A percentile compares a stretch with the other conserved stretches of the same genome.
Conservation (phyloP, 1,140 invertebrate species). For the Drosophila navojoa region DNA sequence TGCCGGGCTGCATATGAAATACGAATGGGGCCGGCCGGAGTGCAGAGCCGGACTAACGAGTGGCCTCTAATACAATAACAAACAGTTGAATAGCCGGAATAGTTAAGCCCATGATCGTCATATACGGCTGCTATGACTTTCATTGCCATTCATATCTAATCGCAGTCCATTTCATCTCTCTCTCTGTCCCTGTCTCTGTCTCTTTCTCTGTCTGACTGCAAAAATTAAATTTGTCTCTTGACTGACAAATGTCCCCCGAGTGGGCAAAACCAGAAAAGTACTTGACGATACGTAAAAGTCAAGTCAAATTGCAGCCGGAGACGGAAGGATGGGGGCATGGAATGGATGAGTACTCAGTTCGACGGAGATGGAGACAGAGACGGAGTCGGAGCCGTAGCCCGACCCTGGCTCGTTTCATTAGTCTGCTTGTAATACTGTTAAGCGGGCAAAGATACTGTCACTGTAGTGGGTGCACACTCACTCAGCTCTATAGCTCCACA, state of each 20-base stretch:
- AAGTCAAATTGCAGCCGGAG: slow-evolving; percentile 73
- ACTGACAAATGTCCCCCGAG: slow-evolving; percentile 83
- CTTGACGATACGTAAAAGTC: slow-evolving; percentile 83
- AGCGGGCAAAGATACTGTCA: slow-evolving; percentile 82
- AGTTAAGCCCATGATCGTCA: slow-evolving; percentile 41
- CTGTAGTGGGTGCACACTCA: slow-evolving; percentile 63
- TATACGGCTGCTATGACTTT: slow-evolving; percentile 72
- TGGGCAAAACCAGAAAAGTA: slow-evolving; percentile 81
- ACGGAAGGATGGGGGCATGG: background rate
- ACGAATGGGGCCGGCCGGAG: slow-evolving; percentile 47
- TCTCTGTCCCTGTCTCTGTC: background rate
- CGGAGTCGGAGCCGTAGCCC: too few species aligned
- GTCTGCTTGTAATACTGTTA: slow-evolving; percentile 83
- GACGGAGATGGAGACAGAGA: background rate
- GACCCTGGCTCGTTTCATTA: slow-evolving; percentile 52
- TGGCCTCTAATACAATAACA: slow-evolving; percentile 37
- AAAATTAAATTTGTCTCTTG: slow-evolving; percentile 84
- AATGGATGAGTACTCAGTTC: background rate
- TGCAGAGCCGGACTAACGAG: slow-evolving; percentile 11
- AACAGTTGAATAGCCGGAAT: slow-evolving; percentile 16
- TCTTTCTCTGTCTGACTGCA: slow-evolving; percentile 38
- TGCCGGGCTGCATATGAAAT: slow-evolving; percentile 68
- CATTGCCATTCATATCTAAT: slow-evolving; percentile 79
- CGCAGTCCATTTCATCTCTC: slow-evolving; percentile 51
- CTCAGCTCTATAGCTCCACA: slow-evolving; percentile 12